A percentile compares a stretch with the other conserved stretches of the same genome.
Conservation (phyloP, 2,797 vertebrate species). For the Melanotaenia pygmaea region DNA sequence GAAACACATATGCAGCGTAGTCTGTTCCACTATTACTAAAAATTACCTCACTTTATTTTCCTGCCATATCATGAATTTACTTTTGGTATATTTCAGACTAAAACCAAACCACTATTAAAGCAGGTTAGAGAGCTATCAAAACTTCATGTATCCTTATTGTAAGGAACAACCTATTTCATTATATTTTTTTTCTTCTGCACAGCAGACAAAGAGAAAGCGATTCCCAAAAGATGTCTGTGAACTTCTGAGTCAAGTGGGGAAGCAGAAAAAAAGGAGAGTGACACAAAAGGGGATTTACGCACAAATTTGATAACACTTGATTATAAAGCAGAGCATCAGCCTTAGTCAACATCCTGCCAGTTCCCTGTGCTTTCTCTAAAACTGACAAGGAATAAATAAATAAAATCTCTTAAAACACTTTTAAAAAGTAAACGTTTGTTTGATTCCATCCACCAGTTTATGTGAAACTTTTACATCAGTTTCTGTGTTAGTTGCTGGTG, state of each 20-base stretch:
- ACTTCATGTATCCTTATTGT: neutral
- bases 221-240: slow-evolving; percentile 15
- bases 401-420: slow-evolving; percentile 34
- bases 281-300: slow-evolving; percentile 36
- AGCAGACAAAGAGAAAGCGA: slow-evolving; percentile 12
- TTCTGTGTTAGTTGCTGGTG: neutral
- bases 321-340: slow-evolving; percentile 28
- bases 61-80: neutral
- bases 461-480: slow-evolving; percentile 13
- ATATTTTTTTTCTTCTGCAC: neutral
- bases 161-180: neutral
- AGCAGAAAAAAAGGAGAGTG: slow-evolving; percentile 32
- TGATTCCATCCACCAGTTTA: slow-evolving; percentile 33
- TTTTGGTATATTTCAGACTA: slow-evolving; percentile 19
- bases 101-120: slow-evolving; percentile 18
- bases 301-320: slow-evolving; percentile 36
- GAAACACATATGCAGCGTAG: neutral
- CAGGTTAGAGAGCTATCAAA: neutral
- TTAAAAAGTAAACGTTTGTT: slow-evolving; percentile 14
- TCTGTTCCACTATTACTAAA: neutral
- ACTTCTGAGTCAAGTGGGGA: slow-evolving; percentile 22
- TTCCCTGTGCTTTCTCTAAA: slow-evolving; percentile 38
- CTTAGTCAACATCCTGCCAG: slow-evolving; percentile 36
- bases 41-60: neutral
- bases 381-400: slow-evolving; percentile 28